Conservation (phyloP, 2,888 invertebrate species). For the Pseudeuparius sepicola region DNA sequence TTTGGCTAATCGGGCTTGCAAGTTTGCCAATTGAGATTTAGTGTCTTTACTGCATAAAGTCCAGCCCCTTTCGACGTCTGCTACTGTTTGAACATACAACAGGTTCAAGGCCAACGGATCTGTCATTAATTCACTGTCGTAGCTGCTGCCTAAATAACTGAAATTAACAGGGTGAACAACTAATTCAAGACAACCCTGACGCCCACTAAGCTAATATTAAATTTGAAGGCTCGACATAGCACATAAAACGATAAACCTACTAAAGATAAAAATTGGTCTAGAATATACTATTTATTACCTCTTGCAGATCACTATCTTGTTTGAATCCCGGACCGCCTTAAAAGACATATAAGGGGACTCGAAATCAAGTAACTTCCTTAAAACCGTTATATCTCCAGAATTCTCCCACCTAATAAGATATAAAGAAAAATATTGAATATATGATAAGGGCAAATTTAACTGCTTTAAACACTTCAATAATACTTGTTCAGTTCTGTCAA, state of each 20-base stretch:
- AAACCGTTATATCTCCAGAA: slow-evolving; percentile 58
- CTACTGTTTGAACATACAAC: slow-evolving; percentile 76
- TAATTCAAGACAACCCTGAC: too few species aligned
- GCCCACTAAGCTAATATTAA: too few species aligned
- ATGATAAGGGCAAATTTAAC: slow-evolving; percentile 69
- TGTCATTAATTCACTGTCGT: slow-evolving; percentile 72
- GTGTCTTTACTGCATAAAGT: slow-evolving; percentile 61
- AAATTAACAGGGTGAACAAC: too few species aligned
- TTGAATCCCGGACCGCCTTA: slow-evolving; percentile 65
- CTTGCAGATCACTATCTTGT: slow-evolving; percentile 74
- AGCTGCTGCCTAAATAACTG: slow-evolving; percentile 83
- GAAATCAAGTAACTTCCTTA: slow-evolving; percentile 89
- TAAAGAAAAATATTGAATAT: slow-evolving; percentile 80
- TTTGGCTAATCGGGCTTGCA: slow-evolving; percentile 71
- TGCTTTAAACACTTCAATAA: slow-evolving; percentile 73
- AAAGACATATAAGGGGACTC: slow-evolving; percentile 94
- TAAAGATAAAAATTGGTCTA: too few species aligned
- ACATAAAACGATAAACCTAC: too few species aligned
- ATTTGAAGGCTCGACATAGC: too few species aligned
- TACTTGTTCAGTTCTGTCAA: slow-evolving; percentile 74
- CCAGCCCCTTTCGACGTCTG: slow-evolving; percentile 84
- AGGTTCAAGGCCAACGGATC: slow-evolving; percentile 78
- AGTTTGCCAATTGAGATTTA: slow-evolving; percentile 51
- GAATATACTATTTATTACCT: too few species aligned
- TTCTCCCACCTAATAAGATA: slow-evolving; percentile 76